phyloP scores from a whole-genome alignment of 1,140 invertebrate genomes.

The Bacillus rossius region DNA sequence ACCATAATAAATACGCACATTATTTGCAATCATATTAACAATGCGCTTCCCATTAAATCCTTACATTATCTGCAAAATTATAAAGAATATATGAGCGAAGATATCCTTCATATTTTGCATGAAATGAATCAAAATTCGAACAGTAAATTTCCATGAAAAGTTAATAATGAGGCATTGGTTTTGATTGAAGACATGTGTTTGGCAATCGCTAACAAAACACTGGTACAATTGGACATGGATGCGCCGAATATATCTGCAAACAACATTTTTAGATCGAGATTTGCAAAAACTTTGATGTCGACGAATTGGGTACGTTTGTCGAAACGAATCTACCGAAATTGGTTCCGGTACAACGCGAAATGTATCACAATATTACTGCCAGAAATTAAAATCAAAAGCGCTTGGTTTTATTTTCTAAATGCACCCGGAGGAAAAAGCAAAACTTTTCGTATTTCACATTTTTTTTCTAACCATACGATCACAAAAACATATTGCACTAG shows the following conservation, averaged over 20 bases:
- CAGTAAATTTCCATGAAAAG: conserved; percentile 25
- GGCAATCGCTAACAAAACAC: conserved; percentile 15
- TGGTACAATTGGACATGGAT: conserved; percentile 26
- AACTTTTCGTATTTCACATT: no score
- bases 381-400: no score
- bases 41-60: conserved; percentile 31
- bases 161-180: conserved; percentile 19
- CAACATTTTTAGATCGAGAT: conserved; percentile 2
- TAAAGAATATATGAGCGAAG: conserved; percentile 32
- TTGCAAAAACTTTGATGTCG: no score
- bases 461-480: no score
- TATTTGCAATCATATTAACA: conserved; percentile 41
- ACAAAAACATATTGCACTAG: no score
- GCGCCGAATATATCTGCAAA: conserved; percentile 21
- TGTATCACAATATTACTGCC: no score
- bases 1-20: conserved; percentile 30
- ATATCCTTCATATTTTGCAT: conserved; percentile 27
- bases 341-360: no score
- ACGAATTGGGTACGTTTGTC: no score
- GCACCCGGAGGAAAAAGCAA: no score
- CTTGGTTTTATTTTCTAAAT: no score
- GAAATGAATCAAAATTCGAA: conserved; percentile 12
- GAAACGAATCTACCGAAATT: no score
- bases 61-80: conserved; percentile 34
- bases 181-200: conserved; percentile 26